A percentile compares a stretch with the other conserved stretches of the same genome.
Evolutionary conservation across 2,888 invertebrate genomes (phyloP).

Genomic region (Cheilosia scutellata): DNA sequence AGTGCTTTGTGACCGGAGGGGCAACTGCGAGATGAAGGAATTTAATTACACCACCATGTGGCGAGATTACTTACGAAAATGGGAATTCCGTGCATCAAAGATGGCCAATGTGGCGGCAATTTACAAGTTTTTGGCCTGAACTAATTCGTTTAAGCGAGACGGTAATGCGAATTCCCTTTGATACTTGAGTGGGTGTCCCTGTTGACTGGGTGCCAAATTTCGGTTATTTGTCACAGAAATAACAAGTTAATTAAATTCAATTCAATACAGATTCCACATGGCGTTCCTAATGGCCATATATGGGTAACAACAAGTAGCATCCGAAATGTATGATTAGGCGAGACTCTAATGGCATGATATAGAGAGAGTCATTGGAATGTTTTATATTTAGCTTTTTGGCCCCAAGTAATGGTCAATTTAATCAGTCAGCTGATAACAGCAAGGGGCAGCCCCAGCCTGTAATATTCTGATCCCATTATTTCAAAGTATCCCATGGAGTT

Average conservation of each 20-base stretch:
- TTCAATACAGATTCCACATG: conserved; percentile 42
- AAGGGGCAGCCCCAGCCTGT: background rate
- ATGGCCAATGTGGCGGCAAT: conserved; percentile 36
- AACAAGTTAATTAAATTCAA: conserved; percentile 59
- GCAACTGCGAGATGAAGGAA: background rate
- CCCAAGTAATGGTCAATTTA: conserved; percentile 12
- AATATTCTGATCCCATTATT: background rate
- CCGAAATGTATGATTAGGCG: conserved; percentile 5
- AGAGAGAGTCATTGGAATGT: background rate
- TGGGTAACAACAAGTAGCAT: background rate
- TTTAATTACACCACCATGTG: conserved; percentile 66
- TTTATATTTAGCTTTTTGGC: conserved; percentile 2
- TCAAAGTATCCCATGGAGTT: background rate
- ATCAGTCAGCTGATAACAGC: background rate
- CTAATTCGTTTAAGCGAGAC: conserved; percentile 37
- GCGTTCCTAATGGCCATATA: conserved; percentile 24
- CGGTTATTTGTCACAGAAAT: conserved; percentile 16
- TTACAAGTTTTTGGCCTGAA: conserved; percentile 22
- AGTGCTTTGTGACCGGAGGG: background rate
- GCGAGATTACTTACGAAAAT: conserved; percentile 67
- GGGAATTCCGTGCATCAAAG: conserved; percentile 53
- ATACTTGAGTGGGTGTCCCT: background rate
- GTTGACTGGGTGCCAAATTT: conserved; percentile 22
- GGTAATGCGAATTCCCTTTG: conserved; percentile 37
- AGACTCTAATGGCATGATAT: conserved; percentile 11